These are phyloP conservation scores for Odontophorus gujanensis DNA, from an alignment of 2,113 vertebrate species.

Conservation along the genomic window DNA sequence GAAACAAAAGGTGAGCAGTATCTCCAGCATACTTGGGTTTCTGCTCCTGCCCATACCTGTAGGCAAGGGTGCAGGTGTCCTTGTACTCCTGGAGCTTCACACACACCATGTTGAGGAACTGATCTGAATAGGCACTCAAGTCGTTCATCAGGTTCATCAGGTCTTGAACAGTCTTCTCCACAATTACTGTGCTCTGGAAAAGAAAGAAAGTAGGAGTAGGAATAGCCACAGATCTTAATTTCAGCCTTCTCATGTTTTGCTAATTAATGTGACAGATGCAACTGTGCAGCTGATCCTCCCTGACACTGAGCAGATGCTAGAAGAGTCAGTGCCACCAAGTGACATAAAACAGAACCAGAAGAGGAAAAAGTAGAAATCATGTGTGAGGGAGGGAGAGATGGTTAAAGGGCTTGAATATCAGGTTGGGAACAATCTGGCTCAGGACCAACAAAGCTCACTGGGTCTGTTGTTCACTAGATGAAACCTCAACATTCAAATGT, in stretches of 20 bases:
- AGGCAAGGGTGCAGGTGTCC: constrained; percentile 91
- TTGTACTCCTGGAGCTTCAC: constrained; percentile 98
- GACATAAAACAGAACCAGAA: rapidly evolving
- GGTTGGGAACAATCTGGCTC: background rate
- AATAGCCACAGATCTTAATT: rapidly evolving
- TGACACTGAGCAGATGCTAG: rapidly evolving
- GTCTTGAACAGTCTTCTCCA: constrained; percentile 98
- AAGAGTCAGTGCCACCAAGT: rapidly evolving
- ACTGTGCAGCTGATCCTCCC: background rate
- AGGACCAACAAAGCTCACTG: rapidly evolving
- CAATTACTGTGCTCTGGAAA: constrained; percentile 92
- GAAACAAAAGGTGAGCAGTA: rapidly evolving
- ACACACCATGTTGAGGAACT: constrained; percentile 98
- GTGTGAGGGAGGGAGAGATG: background rate
- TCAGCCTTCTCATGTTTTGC: background rate
- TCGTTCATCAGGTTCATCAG: constrained; percentile 96
- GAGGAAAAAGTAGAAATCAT: background rate
- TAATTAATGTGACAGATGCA: background rate
- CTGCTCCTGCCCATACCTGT: constrained; percentile 84
- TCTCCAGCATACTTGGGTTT: rapidly evolving
- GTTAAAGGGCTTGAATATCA: background rate
- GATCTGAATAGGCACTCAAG: constrained; percentile 95
- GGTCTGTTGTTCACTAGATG: background rate
- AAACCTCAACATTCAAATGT: background rate
- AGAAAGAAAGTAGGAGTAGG: background rate